phyloP scores from a whole-genome alignment of 2,888 invertebrate genomes.

The Minunthozetes semirufus region DNA sequence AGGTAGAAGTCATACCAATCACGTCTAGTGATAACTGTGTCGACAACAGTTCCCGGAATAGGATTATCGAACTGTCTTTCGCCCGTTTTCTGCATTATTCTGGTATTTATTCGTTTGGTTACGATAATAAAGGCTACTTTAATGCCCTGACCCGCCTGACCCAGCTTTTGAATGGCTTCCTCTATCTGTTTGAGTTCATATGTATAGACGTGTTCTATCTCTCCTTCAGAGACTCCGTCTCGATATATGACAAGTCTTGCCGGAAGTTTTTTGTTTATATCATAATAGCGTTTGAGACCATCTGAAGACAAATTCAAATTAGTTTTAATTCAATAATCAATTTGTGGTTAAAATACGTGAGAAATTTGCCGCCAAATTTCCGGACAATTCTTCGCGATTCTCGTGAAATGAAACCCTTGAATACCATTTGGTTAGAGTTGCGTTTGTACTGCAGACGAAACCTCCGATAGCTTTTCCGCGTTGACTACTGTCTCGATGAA shows the following conservation, averaged over 20 bases:
- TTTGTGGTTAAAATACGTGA: constrained; percentile 31
- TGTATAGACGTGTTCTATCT: constrained; percentile 66
- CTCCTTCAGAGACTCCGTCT: constrained; percentile 94
- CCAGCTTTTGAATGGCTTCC: neutral
- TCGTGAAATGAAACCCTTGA: constrained; percentile 43
- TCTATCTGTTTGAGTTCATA: constrained; percentile 61
- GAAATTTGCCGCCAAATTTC: constrained; percentile 37
- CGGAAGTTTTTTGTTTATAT: constrained; percentile 56
- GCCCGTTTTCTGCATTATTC: constrained; percentile 44
- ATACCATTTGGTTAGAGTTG: constrained; percentile 49
- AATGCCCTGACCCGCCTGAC: neutral
- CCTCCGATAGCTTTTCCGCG: constrained; percentile 56
- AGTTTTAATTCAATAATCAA: constrained; percentile 50
- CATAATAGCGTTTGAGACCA: constrained; percentile 51
- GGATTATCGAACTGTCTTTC: constrained; percentile 54
- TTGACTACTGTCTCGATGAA: constrained; percentile 49
- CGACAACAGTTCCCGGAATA: constrained; percentile 76
- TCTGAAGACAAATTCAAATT: constrained; percentile 40
- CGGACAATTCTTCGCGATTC: constrained; percentile 39
- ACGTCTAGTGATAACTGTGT: constrained; percentile 66
- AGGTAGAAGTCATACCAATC: constrained; percentile 75
- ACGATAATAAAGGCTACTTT: constrained; percentile 71
- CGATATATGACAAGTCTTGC: constrained; percentile 71
- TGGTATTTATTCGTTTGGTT: constrained; percentile 71
- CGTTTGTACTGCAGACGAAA: constrained; percentile 51